Evolutionary conservation across 2,797 vertebrate species (phyloP), one percentile per base, ranked within the genome.

Genomic region (Artibeus jamaicensis): DNA sequence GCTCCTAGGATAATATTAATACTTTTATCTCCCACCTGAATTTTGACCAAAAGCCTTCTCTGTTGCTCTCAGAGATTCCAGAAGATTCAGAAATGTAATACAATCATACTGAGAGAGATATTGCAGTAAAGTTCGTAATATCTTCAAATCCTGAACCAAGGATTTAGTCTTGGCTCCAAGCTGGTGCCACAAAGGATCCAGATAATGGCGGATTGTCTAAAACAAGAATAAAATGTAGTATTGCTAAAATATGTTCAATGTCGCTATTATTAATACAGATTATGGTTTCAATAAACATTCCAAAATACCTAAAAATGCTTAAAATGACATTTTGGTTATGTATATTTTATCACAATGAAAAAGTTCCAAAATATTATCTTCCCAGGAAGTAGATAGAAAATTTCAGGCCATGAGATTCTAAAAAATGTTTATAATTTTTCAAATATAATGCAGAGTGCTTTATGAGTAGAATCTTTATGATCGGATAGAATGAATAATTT

Each of bases 31-130:
- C 91, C 86, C 97, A 99, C 99, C 99, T 97, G 99, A 99, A 98
- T 99, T 99, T 96, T 99, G 99, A 96, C 99, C 99, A 95, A 99
- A 99, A 93, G 98, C 99, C 98, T 99, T 99, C 97, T 99, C 99
- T 87, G 99, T 99, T 91, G 99, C 99, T 98, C 98, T 99, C 94
- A 99, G 98, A 4, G 99, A 99, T 97, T 99, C 99, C 7, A 99
- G 98, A 78, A 99, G 99, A 96, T 99, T 99, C 94, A 99, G 99
- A 98, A 99, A 99, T 50, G 99, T 99, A 96, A 99, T 98, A 37
- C 99, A 99, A 97, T 99, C 99, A 14, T 99, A 99, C 98, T 99
- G 99, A 32, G 99, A 99, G 96, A 99, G 99, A 97, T 99, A 99
- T 18, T 99, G 98, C 0, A 99, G 98, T 88, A 99, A 98, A 29